These are phyloP conservation scores for Cheilosia impressa DNA, from an alignment of 2,888 invertebrate genomes.

Conservation along the genomic window DNA sequence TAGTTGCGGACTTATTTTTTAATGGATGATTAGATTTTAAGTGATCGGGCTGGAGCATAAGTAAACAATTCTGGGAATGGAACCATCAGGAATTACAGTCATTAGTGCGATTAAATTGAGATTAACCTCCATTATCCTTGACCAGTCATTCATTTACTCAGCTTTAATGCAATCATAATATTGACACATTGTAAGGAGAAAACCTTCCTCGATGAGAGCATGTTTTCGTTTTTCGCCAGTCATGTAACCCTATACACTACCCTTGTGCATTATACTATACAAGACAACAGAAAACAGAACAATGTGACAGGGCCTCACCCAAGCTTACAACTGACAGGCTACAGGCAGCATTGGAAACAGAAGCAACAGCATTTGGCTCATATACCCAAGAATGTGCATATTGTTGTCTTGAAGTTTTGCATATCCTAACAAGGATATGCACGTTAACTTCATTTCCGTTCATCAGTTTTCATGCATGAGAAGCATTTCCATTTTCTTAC, in stretches of 20 bases:
- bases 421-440: conserved; percentile 55
- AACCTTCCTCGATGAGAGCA: background rate
- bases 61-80: background rate
- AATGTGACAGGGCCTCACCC: conserved; percentile 20
- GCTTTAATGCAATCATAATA: background rate
- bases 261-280: conserved; percentile 10
- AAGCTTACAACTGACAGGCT: conserved; percentile 43
- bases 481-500: conserved; percentile 49
- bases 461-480: conserved; percentile 63
- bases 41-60: background rate
- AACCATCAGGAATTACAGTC: background rate
- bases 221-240: conserved; percentile 3
- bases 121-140: too few relatives aligned
- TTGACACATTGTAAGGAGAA: conserved; percentile 3
- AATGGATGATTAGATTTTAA: background rate
- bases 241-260: background rate
- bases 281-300: conserved; percentile 29
- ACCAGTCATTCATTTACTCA: background rate
- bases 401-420: conserved; percentile 49
- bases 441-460: conserved; percentile 40
- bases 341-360: conserved; percentile 24
- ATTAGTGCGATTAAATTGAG: too few relatives aligned
- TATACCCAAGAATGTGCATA: conserved; percentile 24
- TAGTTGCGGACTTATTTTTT: background rate
- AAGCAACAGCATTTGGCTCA: conserved; percentile 30